Conservation (phyloP, 2,113 vertebrate species). For the Mirounga angustirostris region DNA sequence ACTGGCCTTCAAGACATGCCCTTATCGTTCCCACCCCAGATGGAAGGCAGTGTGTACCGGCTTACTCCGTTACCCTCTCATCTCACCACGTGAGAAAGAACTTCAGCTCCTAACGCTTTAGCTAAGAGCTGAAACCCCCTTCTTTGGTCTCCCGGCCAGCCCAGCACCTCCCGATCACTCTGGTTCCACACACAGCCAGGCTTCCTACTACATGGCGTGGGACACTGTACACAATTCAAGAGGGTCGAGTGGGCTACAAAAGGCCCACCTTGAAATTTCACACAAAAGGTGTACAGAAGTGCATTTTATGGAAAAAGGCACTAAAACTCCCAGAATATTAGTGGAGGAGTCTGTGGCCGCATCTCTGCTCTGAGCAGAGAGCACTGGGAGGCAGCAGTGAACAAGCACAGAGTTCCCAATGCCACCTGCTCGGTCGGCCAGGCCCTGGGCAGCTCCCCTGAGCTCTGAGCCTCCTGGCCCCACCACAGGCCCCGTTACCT, state of each 20-base stretch:
- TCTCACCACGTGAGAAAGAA: neutral
- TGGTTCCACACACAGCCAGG: neutral
- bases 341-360: neutral
- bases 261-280: neutral
- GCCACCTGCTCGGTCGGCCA: too few relatives aligned
- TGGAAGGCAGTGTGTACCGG: fast-evolving
- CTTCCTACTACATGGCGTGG: neutral
- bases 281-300: neutral
- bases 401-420: neutral
- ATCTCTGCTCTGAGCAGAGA: neutral
- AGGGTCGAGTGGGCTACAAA: neutral
- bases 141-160: neutral
- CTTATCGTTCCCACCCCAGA: neutral
- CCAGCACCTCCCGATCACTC: neutral
- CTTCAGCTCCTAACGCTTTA: neutral
- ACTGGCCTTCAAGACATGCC: fast-evolving
- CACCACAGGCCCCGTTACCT: neutral
- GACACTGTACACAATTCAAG: neutral
- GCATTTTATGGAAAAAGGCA: neutral
- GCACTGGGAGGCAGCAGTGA: neutral
- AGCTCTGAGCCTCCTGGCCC: neutral
- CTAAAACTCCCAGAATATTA: neutral
- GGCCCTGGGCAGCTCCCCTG: neutral
- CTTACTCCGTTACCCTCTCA: neutral
- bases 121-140: neutral